Conservation (phyloP, 2,888 invertebrate species). For the Leptopterna dolabrata region DNA sequence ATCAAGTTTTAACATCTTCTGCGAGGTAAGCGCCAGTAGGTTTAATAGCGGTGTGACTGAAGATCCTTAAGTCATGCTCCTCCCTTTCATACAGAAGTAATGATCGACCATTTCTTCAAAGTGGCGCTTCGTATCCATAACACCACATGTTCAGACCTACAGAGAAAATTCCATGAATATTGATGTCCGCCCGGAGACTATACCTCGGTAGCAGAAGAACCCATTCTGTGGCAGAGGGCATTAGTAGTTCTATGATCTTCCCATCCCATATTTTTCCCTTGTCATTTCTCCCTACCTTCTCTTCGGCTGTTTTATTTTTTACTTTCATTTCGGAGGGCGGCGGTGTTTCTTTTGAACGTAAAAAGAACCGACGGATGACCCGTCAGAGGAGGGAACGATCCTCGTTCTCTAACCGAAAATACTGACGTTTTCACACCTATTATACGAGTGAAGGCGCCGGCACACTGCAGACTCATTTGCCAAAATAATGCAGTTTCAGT, state of each 20-base stretch:
- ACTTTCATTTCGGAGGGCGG: not conserved
- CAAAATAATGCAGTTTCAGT: too few relatives aligned
- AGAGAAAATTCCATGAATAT: not conserved
- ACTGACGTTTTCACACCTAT: not conserved
- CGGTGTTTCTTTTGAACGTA: not conserved
- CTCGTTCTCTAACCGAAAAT: not conserved
- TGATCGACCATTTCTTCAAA: not conserved
- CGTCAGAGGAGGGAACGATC: not conserved
- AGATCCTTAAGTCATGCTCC: not conserved
- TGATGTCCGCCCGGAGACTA: not conserved
- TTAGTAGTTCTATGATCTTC: not conserved
- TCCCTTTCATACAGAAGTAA: not conserved
- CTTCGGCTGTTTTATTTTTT: not conserved
- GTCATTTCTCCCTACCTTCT: not conserved
- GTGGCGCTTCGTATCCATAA: constrained; percentile 3
- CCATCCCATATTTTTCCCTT: not conserved
- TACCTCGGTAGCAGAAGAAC: not conserved
- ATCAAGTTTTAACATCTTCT: not conserved
- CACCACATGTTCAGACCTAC: not conserved
- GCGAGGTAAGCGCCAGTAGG: not conserved
- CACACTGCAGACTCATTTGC: not conserved
- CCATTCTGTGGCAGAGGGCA: not conserved
- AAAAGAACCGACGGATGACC: not conserved
- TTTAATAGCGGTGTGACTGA: not conserved
- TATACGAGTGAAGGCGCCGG: not conserved